Evolutionary conservation across 2,113 vertebrate species (phyloP).

Genomic region (Elanoides forficatus): DNA sequence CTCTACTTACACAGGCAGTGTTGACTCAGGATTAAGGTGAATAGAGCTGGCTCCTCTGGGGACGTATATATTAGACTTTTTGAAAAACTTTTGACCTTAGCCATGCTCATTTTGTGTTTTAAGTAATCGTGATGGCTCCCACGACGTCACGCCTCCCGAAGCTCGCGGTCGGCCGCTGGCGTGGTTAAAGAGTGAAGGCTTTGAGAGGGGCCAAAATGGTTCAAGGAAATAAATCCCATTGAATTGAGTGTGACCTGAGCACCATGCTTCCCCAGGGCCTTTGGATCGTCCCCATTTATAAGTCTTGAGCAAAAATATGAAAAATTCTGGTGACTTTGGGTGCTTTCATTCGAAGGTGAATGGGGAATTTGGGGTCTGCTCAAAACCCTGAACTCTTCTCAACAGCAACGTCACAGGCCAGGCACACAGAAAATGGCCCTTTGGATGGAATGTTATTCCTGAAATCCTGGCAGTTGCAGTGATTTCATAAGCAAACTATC

Average conservation of each 20-base stretch:
- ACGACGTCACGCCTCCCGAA: background rate
- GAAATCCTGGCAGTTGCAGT: background rate
- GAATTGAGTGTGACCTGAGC: background rate
- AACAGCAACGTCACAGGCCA: background rate
- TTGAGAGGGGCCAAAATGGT: background rate
- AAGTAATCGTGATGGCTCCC: background rate
- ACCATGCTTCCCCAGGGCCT: background rate
- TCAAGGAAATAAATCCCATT: background rate
- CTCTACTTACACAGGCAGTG: background rate
- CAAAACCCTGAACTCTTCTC: background rate
- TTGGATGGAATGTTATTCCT: background rate
- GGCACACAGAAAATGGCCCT: background rate
- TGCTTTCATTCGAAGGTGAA: background rate
- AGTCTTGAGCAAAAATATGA: background rate
- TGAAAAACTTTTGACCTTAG: background rate
- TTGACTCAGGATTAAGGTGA: slow-evolving; percentile 55
- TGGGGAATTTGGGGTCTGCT: background rate
- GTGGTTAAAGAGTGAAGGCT: background rate
- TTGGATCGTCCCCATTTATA: background rate
- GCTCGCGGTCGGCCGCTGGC: rapidly evolving
- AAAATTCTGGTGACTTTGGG: background rate
- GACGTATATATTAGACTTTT: background rate
- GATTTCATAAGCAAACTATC: background rate
- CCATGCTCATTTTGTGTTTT: background rate
- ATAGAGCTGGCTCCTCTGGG: background rate